phyloP scores from a whole-genome alignment of 1,140 invertebrate genomes.

The Melipona quadrifasciata region DNA sequence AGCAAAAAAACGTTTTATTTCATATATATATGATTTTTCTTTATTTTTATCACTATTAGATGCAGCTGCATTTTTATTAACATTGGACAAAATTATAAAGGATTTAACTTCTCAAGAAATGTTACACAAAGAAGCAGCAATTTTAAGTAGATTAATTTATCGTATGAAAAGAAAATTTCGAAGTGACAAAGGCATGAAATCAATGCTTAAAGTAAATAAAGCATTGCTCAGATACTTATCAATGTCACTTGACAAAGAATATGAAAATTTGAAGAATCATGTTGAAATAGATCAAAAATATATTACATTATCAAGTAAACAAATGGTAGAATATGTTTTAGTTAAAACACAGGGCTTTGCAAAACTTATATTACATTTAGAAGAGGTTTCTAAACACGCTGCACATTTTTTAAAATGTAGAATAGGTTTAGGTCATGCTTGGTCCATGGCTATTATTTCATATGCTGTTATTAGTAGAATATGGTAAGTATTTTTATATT shows the following conservation, averaged over 20 bases:
- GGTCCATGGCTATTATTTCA: constrained; percentile 82
- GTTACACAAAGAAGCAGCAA: constrained; percentile 82
- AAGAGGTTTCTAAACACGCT: constrained; percentile 78
- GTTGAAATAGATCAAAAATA: constrained; percentile 72
- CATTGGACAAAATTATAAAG: constrained; percentile 69
- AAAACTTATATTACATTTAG: constrained; percentile 83
- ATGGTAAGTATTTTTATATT: constrained; percentile 77
- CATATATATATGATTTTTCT: constrained; percentile 5
- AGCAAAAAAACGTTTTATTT: background rate
- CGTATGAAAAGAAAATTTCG: constrained; percentile 85
- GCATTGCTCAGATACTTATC: constrained; percentile 82
- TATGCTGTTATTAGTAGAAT: constrained; percentile 83
- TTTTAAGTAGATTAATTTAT: constrained; percentile 83
- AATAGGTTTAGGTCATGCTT: constrained; percentile 82
- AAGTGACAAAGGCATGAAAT: constrained; percentile 83
- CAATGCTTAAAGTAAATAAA: constrained; percentile 83
- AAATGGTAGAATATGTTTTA: constrained; percentile 84
- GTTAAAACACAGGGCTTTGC: constrained; percentile 82
- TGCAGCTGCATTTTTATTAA: constrained; percentile 52
- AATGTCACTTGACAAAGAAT: constrained; percentile 77
- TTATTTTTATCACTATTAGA: constrained; percentile 60
- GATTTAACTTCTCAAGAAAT: constrained; percentile 80
- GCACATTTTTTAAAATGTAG: constrained; percentile 82
- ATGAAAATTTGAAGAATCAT: constrained; percentile 74
- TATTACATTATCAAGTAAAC: constrained; percentile 81